Conservation (phyloP, 2,888 invertebrate species). For the Dermolepida albohirtum region DNA sequence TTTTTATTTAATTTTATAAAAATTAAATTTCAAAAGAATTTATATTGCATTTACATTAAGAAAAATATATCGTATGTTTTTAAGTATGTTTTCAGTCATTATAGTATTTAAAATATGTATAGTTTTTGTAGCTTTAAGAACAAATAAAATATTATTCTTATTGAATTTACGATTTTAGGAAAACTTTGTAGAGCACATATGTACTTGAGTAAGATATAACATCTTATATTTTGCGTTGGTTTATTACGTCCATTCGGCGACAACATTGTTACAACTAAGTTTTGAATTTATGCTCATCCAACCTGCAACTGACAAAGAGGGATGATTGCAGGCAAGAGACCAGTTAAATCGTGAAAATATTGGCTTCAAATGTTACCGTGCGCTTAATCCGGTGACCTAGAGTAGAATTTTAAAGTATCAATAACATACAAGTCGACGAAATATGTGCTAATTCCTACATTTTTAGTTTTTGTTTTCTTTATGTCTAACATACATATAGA, state of each 20-base stretch:
- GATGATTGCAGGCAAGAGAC: slow-evolving; percentile 27
- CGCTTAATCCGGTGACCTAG: slow-evolving; percentile 1
- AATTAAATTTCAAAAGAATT: too few relatives aligned
- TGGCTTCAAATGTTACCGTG: slow-evolving; percentile 6
- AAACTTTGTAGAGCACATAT: background rate
- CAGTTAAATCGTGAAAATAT: slow-evolving; percentile 19
- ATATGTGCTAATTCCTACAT: too few relatives aligned
- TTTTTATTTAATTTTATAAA: too few relatives aligned
- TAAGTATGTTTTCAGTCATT: too few relatives aligned
- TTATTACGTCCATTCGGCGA: slow-evolving; percentile 47
- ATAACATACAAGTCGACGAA: background rate
- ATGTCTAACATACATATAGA: too few relatives aligned
- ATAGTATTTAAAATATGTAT: too few relatives aligned
- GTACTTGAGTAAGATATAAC: slow-evolving; percentile 7
- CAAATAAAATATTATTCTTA: too few relatives aligned
- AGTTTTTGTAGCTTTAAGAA: too few relatives aligned
- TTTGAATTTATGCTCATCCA: slow-evolving; percentile 52
- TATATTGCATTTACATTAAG: too few relatives aligned
- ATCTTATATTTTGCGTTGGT: slow-evolving; percentile 26
- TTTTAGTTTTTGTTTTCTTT: too few relatives aligned
- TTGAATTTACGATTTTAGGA: slow-evolving; percentile 13
- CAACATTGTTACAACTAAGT: slow-evolving; percentile 47
- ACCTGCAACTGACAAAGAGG: slow-evolving; percentile 48
- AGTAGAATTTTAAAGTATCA: background rate
- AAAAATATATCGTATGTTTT: too few relatives aligned